Base-by-base conservation (phyloP, 2,888 invertebrate species). In the Patella ulyssiponensis region DNA sequence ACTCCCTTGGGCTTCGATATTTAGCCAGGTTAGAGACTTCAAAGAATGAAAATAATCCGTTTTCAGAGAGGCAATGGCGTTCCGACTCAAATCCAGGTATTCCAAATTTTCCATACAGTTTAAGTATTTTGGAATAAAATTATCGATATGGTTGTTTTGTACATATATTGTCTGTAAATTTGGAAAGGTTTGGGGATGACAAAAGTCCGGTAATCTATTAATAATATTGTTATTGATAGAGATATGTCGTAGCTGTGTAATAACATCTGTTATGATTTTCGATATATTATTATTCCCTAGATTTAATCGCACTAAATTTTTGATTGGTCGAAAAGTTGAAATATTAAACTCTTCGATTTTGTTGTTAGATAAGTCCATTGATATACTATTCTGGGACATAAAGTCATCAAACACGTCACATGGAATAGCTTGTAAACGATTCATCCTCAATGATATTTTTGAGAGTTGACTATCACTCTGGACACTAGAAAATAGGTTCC, bases 51-150 rank as follows among this genome's bases (percentile, higher is more conserved):
- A 74, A 27, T 44, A 51, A 51, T 69, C 20, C 15, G 74, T 64
- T 44, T 70, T 5, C 7, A 75, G 69, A 2, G 9, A 17, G 33
- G 9, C 27, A n/a, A 75, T 70, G 15, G 53, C 54, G 52, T 70
- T 75, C 3, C 5, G 23, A 44, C 17, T 70, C 15, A 75, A 27
- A 17, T 53, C 69, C 17, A 75, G 27, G 52, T 11, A 15, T 12
- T 54, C 27, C 27, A 70, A n/a, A 3, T 54, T 11, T 70, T 69
- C 33, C 27, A 75, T 27, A n/a, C 75, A 75, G 52, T 15, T 70
- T 20, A 52, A 75, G 7, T 5, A 27, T 12, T 64, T 2, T 27
- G 52, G 56, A n/a, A 17, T 70, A 9, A 54, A 52, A 53, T 27
- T 56, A 4, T 53, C n/a, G 4, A 75, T 54, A 20, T 9, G 15